These are phyloP conservation scores for Leptinotarsa rubiginosa DNA, from an alignment of 2,888 invertebrate species.

Conservation along the genomic window DNA sequence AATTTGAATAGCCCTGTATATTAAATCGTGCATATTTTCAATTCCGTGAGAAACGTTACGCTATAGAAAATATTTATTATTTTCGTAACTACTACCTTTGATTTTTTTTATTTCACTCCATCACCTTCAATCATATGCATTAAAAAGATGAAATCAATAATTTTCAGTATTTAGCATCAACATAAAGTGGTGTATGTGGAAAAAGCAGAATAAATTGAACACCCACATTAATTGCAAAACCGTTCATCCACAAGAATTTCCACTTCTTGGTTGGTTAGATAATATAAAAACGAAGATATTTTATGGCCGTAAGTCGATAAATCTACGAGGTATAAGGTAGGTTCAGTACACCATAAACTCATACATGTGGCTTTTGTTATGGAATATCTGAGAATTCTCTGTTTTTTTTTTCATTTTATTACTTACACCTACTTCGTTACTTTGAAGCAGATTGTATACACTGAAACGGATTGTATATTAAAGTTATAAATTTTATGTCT, in stretches of 20 bases:
- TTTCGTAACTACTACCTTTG: too few relatives aligned
- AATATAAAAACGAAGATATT: conserved; percentile 6
- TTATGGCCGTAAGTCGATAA: neutral
- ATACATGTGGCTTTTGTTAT: neutral
- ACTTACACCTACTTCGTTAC: neutral
- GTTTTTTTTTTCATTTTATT: neutral
- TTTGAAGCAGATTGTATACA: neutral
- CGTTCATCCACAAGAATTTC: neutral
- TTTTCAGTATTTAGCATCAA: neutral
- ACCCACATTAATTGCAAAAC: neutral
- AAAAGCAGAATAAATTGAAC: neutral
- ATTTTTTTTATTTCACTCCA: neutral
- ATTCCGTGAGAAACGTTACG: too few relatives aligned
- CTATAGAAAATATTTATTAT: too few relatives aligned
- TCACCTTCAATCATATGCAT: neutral
- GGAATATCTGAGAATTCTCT: neutral
- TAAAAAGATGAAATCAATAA: neutral
- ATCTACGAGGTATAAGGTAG: neutral
- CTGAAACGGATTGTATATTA: too few relatives aligned
- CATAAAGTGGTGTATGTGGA: neutral
- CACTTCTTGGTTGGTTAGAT: neutral
- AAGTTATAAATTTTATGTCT: neutral
- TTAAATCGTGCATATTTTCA: too few relatives aligned
- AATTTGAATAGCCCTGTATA: too few relatives aligned
- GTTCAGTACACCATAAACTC: neutral